Base-by-base conservation (phyloP, 2,797 vertebrate species). In the Acrossocheilus fasciatus region DNA sequence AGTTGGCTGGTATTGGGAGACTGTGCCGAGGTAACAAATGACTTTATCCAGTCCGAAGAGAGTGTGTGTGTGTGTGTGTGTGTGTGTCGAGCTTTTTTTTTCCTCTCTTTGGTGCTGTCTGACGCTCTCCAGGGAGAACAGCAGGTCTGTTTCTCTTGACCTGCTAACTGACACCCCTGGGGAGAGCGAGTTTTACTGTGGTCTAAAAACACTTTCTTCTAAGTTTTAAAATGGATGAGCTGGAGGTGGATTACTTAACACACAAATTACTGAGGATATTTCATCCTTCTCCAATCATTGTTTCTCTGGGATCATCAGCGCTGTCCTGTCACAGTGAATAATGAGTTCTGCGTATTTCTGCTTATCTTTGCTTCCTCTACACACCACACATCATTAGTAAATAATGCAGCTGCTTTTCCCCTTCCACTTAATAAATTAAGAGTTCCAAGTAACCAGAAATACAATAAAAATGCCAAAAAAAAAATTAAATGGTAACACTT, bases 11-110 rank as follows among this genome's bases (percentile, higher is more conserved):
- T 82, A 74, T 89, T 84, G 26, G 34, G 57, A 87, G 86, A 69
- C 76, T 90, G 78, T 30, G 87, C 88, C 83, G 87, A 47, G 75
- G 87, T 52, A 43, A 52, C 84, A 90, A 90, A 91, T 87, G 82
- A 89, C 83, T 91, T 89, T 78, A 78, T 69, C 36, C 81, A 68
- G 64, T 30, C 45, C 1, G 14, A 75, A 8, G 26, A 43, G 70
- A n/a, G 54, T 26, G 62, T 50, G 75, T 79, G 75, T 50, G 26
- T 68, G 62, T 81, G 54, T 26, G 62, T 50, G 75, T 79, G 75
- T 50, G 26, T 68, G 62, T 81, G 43, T 68, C 23, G 86, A 75
- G 80, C 59, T 83, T 41, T 41, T 15, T 15, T 79, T 9, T 23
- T 1, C 30, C n/a, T 36, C 23, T 86, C 47, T 52, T n/a, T 64